Base-by-base conservation (phyloP, 2,888 invertebrate genomes). In the Drosophila paranaensis region DNA sequence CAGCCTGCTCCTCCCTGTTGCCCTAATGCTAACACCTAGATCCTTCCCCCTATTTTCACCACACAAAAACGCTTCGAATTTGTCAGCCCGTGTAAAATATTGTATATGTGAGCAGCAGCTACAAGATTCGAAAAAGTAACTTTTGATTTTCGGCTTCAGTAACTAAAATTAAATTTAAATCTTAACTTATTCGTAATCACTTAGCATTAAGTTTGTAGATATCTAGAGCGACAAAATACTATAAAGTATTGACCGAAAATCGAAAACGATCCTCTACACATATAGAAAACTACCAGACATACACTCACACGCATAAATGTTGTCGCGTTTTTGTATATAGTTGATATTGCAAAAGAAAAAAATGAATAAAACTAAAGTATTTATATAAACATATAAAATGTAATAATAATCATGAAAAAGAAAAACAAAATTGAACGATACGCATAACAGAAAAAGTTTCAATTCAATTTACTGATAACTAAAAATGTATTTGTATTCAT, bases 151-250 rank as follows among this genome's bases (percentile, higher is more conserved):
- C 70, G 58, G 73, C 57, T 58, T 20, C 20, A 20, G 20, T 70
- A 71, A 80, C 68, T 35, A 50, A 35, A 50, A 35, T 35, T 74
- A 72, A 81, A 84, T 75, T n/a, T 50, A 88, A 80, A 88, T 78
- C 69, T 13, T 62, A 80, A 73, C 65, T 80, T 88, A 86, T 78
- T 82, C 57, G 61, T 84, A 82, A 84, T 65, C 67, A 68, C 56
- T 89, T 89, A 84, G 89, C 45, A 20, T 58, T 81, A 89, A 88
- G 86, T 71, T 20, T 86, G 85, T 86, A 86, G 88, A 85, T 86
- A 77, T 68, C 46, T 76, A 83, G 61, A 27, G 53, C 46, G 62
- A 65, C 65, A 51, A 60, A 16, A 60, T 62, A 64, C 43, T 51
- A 25, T 30, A 37, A 53, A 25, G 55, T 62, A 39, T 39, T 63